Evolutionary conservation across 1,140 invertebrate species (phyloP).

Genomic region (Trachymyrmex septentrionalis): DNA sequence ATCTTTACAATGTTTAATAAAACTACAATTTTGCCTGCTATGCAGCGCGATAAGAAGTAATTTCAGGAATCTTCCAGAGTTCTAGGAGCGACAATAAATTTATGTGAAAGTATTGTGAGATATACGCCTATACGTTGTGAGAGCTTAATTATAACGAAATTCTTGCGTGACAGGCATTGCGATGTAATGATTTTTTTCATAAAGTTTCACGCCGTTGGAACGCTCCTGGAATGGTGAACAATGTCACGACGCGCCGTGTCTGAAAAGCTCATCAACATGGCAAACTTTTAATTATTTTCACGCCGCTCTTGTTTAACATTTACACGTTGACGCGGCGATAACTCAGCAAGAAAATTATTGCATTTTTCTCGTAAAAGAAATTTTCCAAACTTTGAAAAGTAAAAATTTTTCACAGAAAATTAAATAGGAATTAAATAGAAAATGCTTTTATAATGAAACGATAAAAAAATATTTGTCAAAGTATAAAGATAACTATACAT

Average conservation of each 20-base stretch:
- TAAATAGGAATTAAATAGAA: not conserved
- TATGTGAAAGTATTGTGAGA: conserved; percentile 13
- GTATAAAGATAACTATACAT: not conserved
- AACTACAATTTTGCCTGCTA: not conserved
- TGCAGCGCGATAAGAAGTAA: not conserved
- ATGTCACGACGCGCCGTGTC: conserved; percentile 40
- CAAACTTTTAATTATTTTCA: conserved; percentile 59
- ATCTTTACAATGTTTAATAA: conserved; percentile 8
- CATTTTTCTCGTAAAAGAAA: not conserved
- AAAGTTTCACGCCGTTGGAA: conserved; percentile 38
- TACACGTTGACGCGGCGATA: not conserved
- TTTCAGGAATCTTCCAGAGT: conserved; percentile 18
- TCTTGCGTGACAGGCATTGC: conserved; percentile 40
- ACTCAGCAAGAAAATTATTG: conserved; percentile 27
- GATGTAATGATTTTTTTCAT: conserved; percentile 47
- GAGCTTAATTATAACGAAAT: conserved; percentile 49
- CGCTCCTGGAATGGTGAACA: conserved; percentile 46
- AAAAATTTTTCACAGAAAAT: not conserved
- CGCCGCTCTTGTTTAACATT: conserved; percentile 24
- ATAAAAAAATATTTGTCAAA: conserved; percentile 8
- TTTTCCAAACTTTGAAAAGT: not conserved
- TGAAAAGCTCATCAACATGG: conserved; percentile 50
- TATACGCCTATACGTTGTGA: not conserved
- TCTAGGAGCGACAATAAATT: conserved; percentile 38
- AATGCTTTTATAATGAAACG: not conserved